These are phyloP conservation scores for Drosophila antonietae DNA, from an alignment of 2,888 invertebrate species.

Conservation along the genomic window DNA sequence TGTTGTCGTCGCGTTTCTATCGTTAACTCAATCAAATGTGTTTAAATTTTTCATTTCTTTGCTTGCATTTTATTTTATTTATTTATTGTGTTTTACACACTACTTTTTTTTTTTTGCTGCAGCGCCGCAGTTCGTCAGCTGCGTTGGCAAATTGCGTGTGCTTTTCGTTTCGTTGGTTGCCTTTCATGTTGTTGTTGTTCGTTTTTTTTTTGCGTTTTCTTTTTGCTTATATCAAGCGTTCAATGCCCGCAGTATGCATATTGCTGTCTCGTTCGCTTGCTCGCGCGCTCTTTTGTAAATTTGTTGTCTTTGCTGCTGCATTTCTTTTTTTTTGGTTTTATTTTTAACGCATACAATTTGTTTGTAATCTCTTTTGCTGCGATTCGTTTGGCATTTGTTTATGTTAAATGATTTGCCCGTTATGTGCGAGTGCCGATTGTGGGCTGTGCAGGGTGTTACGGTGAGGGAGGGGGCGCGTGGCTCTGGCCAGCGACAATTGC, in stretches of 20 bases:
- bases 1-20: conserved; percentile 50
- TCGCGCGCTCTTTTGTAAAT: background rate
- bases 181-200: conserved; percentile 31
- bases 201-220: conserved; percentile 39
- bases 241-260: conserved; percentile 66
- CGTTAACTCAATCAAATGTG: conserved; percentile 68
- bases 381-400: conserved; percentile 45
- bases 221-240: conserved; percentile 78
- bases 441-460: no score
- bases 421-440: conserved; percentile 4
- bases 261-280: conserved; percentile 1
- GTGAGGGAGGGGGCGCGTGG: background rate
- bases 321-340: conserved; percentile 54
- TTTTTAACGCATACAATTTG: conserved; percentile 65
- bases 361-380: conserved; percentile 56
- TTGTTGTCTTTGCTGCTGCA: conserved; percentile 46
- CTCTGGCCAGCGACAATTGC: conserved; percentile 12
- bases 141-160: conserved; percentile 58
- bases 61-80: conserved; percentile 10
- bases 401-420: conserved; percentile 36
- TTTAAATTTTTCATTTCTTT: conserved; percentile 44
- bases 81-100: background rate
- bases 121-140: conserved; percentile 43
- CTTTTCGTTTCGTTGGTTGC: conserved; percentile 59
- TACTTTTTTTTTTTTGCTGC: background rate